Conservation (phyloP, 2,797 vertebrate species). For the Acanthis flammea region DNA sequence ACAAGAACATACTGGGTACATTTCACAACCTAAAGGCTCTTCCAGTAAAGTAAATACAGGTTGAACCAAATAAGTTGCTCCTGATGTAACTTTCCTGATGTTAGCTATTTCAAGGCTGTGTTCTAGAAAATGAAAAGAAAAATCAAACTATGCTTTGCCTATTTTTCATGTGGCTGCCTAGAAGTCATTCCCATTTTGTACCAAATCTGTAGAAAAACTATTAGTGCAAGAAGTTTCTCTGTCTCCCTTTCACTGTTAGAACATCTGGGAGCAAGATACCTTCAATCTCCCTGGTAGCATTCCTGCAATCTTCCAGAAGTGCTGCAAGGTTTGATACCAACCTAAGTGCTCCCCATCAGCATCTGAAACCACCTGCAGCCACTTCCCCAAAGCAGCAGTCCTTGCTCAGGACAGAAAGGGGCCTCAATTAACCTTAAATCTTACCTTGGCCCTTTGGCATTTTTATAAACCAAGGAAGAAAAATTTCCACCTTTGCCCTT, state of each 20-base stretch:
- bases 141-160: background rate
- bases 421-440: background rate
- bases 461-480: background rate
- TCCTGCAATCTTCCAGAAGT: background rate
- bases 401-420: background rate
- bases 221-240: background rate
- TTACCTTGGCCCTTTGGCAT: background rate
- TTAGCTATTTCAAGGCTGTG: background rate
- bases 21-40: slow-evolving; percentile 66
- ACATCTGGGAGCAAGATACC: background rate
- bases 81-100: background rate
- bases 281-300: background rate
- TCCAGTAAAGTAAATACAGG: slow-evolving; percentile 44
- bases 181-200: background rate
- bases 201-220: background rate
- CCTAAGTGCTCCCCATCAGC: background rate
- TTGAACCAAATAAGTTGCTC: background rate
- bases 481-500: background rate
- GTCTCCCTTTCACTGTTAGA: background rate
- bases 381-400: background rate
- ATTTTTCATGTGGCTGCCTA: background rate
- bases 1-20: slow-evolving; percentile 29
- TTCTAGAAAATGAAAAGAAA: background rate
- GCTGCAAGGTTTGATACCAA: background rate
- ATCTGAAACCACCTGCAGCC: background rate